Evolutionary conservation across 2,888 invertebrate species (phyloP), one percentile per base, ranked within the genome.

Genomic region (Caenorhabditis drosophilae): DNA sequence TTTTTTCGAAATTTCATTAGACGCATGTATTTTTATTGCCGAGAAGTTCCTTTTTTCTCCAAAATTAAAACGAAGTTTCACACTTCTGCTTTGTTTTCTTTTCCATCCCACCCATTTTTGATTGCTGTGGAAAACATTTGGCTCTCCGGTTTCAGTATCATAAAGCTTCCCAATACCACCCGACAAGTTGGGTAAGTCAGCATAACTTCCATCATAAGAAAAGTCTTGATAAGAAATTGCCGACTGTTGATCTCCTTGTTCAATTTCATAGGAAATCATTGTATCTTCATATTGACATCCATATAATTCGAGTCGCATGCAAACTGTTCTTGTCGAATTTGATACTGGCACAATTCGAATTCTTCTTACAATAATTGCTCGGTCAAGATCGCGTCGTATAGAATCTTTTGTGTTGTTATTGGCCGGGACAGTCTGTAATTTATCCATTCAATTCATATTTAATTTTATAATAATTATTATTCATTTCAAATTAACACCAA

Each of bases 61-160:
- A 85, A 94, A 93, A 84, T 91, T 90, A 86, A 93, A 92, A 3
- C 89, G 87, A 41, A 94, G 86, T 76, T 56, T 61, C 42, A 67
- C 67, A 53, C 50, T 36, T 16, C 36, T 50, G 20, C 34, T 62
- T 25, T 60, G 47, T 40, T 40, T 53, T 18, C 60, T 49, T 50
- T 89, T 88, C 93, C 93, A 93, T 0, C 93, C 93, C 27, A 93
- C 90, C 93, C 93, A 93, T 49, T 92, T 91, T 79, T 90, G 90
- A 23, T 81, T 78, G 40, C 71, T 55, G 18, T 59, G 47, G 45
- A 73, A 73, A 49, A 79, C 77, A 56, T 81, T 64, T 48, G 77
- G 73, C 25, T 84, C 87, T 77, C 87, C 86, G 49, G 88, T 87
- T 61, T 85, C 85, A 53, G 85, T 89, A 84, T 88, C 89, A 80